Conservation (phyloP, 2,797 vertebrate genomes). For the Sebastes goodei region DNA sequence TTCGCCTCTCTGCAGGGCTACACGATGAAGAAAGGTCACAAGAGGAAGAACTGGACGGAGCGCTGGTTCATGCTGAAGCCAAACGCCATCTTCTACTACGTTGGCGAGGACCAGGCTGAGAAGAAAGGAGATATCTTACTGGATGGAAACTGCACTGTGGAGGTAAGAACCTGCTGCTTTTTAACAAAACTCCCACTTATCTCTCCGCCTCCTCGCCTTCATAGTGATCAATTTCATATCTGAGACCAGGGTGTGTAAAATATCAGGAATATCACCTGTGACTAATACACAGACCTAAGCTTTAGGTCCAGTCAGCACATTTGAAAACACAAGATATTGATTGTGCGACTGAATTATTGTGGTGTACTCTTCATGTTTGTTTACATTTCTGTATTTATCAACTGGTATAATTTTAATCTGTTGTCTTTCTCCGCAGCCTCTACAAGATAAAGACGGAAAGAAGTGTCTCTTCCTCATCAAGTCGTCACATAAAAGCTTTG, state of each 20-base stretch:
- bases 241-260: neutral
- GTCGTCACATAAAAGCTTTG: conserved; percentile 92
- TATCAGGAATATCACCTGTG: neutral
- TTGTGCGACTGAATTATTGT: neutral
- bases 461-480: conserved; percentile 96
- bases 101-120: conserved; percentile 91
- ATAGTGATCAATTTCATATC: neutral
- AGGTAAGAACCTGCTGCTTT: conserved; percentile 79
- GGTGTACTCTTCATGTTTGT: neutral
- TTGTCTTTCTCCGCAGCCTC: conserved; percentile 79
- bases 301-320: neutral
- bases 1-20: conserved; percentile 85
- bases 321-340: neutral
- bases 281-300: neutral
- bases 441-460: conserved; percentile 95
- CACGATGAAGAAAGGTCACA: conserved; percentile 97
- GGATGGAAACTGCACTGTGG: conserved; percentile 90
- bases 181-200: neutral
- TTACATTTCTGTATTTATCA: neutral
- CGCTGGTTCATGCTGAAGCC: conserved; percentile 96
- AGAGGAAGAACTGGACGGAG: conserved; percentile 98
- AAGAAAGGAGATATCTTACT: conserved; percentile 93
- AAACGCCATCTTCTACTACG: conserved; percentile 90
- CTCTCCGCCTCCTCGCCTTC: neutral
- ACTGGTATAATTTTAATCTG: neutral